These are phyloP conservation scores for Intellagama lesueurii DNA, from an alignment of 2,797 vertebrate species.

Conservation along the genomic window DNA sequence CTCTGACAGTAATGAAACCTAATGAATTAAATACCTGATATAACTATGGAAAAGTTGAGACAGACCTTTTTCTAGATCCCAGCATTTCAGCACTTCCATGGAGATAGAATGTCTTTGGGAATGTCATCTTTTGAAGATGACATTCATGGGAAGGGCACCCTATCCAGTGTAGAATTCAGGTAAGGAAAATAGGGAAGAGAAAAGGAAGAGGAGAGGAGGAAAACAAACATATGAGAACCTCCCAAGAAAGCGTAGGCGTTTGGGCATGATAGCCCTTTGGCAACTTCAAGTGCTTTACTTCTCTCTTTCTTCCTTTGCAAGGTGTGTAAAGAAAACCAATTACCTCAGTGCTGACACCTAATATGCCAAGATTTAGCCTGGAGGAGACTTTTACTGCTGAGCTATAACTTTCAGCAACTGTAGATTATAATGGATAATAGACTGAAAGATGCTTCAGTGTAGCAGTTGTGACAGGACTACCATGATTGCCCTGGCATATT, in stretches of 20 bases:
- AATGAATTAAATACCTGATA: not conserved
- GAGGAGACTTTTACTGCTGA: conserved; percentile 78
- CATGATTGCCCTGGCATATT: conserved; percentile 44
- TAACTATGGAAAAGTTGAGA: conserved; percentile 51
- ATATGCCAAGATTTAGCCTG: conserved; percentile 76
- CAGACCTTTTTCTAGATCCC: conserved; percentile 42
- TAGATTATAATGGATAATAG: conserved; percentile 59
- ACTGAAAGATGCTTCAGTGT: conserved; percentile 62
- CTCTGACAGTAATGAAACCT: not conserved
- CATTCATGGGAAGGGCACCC: conserved; percentile 44
- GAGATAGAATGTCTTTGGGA: conserved; percentile 31
- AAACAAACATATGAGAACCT: conserved; percentile 56
- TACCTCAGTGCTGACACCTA: conserved; percentile 79
- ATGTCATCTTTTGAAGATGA: conserved; percentile 51
- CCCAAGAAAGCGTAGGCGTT: conserved; percentile 65
- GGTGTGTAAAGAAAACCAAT: conserved; percentile 78
- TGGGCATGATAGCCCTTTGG: conserved; percentile 71
- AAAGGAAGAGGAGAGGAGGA: conserved; percentile 51
- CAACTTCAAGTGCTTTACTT: conserved; percentile 63
- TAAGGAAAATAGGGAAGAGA: conserved; percentile 41
- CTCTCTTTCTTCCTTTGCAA: conserved; percentile 47
- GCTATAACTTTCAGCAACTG: conserved; percentile 74
- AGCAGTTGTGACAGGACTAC: conserved; percentile 66
- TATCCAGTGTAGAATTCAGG: conserved; percentile 64
- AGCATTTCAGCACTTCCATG: conserved; percentile 54